phyloP scores from a whole-genome alignment of 2,113 vertebrate species.

The Saccopteryx bilineata region DNA sequence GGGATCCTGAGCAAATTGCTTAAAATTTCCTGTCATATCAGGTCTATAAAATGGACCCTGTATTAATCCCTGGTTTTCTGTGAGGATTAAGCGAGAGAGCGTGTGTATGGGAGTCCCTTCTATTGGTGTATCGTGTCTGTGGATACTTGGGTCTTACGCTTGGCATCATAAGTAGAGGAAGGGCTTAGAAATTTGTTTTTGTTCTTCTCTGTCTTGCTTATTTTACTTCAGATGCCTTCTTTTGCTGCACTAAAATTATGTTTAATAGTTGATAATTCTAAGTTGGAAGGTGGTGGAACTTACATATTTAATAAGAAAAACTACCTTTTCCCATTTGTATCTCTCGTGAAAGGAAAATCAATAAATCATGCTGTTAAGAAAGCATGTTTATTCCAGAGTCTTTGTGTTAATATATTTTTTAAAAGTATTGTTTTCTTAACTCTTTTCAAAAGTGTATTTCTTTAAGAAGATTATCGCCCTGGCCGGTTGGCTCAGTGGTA shows the following conservation, averaged over 20 bases:
- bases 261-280: constrained; percentile 31
- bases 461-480: neutral
- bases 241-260: constrained; percentile 26
- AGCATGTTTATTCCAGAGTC: constrained; percentile 25
- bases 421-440: neutral
- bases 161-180: neutral
- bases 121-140: neutral
- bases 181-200: neutral
- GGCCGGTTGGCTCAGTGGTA: too few relatives aligned
- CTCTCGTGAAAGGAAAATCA: neutral
- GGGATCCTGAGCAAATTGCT: neutral
- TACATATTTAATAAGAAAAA: neutral
- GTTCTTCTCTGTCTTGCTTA: neutral
- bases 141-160: neutral
- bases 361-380: neutral
- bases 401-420: neutral
- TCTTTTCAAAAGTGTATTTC: constrained; percentile 23
- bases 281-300: constrained; percentile 13
- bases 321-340: constrained; percentile 30
- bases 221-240: constrained; percentile 9
- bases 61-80: neutral
- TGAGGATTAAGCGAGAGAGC: neutral
- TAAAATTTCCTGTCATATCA: neutral
- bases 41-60: neutral
- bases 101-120: neutral